Base-by-base conservation (phyloP, 2,113 vertebrate genomes). In the Pelusios castaneus region DNA sequence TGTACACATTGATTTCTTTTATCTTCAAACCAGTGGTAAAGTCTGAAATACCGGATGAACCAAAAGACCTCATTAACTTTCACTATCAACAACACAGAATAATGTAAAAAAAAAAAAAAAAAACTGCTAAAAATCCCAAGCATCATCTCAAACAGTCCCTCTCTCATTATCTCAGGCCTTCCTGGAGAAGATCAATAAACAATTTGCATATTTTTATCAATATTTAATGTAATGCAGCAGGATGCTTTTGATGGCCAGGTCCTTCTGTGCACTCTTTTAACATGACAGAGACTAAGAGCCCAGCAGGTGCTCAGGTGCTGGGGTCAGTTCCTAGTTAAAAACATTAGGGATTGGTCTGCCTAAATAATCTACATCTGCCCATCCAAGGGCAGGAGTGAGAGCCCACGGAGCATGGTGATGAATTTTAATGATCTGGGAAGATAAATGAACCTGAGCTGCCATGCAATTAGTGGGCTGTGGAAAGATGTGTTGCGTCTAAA, bases 131-230 rank as follows among this genome's bases (percentile, higher is more conserved):
- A 96, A 97, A 94, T 92, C 95, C 90, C 86, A 89, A 94, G 91
- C 89, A 95, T 95, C 97, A 92, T 96, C 94, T 97, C 78, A 70
- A 94, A 92, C 75, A 70, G 91, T 78, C 92, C 88, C 87, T 94
- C 93, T 97, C 97, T 97, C 96, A 96, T 98, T 97, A 97, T 96
- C 96, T 96, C 97, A 94, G 90, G 93, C 95, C 95, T 96, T 97
- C 95, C 89, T 89, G 60, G 93, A 96, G 92, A 96, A 93, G 95
- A 98, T 99, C 98, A 98, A 98, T 99, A 98, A 98, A 98, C 97
- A 97, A 98, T 99, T 98, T 98, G 98, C 99, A 98, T 98, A 98
- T 97, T 97, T 95, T 92, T 98, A 98, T 99, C 99, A 99, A 99
- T 98, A 99, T 99, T 99, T 99, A 98, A 99, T 98, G 98, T 97